Base-by-base conservation (phyloP, 2,113 vertebrate genomes). In the Puntigrus tetrazona region DNA sequence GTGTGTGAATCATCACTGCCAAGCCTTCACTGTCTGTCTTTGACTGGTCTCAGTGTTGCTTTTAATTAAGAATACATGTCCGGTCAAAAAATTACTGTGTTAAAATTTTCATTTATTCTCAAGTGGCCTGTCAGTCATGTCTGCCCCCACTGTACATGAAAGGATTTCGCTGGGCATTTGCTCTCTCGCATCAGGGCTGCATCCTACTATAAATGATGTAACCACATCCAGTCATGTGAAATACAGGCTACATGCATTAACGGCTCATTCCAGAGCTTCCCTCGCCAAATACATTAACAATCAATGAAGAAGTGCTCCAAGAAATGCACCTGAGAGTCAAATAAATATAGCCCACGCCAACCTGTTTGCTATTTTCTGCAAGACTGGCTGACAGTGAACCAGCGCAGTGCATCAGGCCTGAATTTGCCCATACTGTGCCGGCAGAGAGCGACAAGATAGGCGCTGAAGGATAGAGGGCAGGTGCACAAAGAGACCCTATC, bases 331-430 rank as follows among this genome's bases (percentile, higher is more conserved):
- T 87, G 52, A 76, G 52, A 74, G 14, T 70, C 29, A 3, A 59
- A 77, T 73, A 88, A 84, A 86, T 82, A 86, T 83, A 88, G 72
- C 75, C 41, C 38, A 81, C 52, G 47, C 78, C 76, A 81, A 87
- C 75, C 41, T 78, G 83, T 63, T 38, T 50, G 52, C 78, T 85
- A 81, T 86, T 88, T 80, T 80, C 78, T 85, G 87, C 61, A 9
- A 74, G 78, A 27, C 83, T 87, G 84, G 8, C 61, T 73, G 86
- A 87, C 70, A 86, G 63, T 43, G n/a, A 57, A 84, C 65, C 76
- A 8, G 75, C 36, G 5, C 29, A 36, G 41, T 41, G n/a, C n/a
- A 84, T 34, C 34, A 50, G 47, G 75, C 25, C 75, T 67, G n/a
- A 76, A 10, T 82, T 82, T 69, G 79, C 65, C 31, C 31, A 55